Conservation (phyloP, 1,140 invertebrate genomes). For the Lineus longissimus region DNA sequence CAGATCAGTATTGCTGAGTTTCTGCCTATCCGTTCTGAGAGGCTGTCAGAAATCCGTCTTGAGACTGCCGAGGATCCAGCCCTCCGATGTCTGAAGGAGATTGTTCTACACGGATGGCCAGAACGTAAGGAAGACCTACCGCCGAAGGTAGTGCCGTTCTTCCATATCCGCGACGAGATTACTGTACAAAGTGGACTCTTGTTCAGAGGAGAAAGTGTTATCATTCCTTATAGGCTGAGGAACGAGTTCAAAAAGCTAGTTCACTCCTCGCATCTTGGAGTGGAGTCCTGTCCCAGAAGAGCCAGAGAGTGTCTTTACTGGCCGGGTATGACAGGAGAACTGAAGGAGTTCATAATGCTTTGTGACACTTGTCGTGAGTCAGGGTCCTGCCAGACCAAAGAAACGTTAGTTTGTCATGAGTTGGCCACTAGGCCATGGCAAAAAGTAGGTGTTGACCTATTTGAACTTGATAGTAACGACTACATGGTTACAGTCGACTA, state of each 20-base stretch:
- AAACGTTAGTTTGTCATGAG: not conserved
- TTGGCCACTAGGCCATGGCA: constrained; percentile 16
- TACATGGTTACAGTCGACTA: constrained; percentile 17
- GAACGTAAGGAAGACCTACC: no score
- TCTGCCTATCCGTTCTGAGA: no score
- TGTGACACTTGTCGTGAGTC: not conserved
- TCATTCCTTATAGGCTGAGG: not conserved
- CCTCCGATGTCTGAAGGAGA: no score
- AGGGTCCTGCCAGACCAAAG: not conserved
- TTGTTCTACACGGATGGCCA: no score
- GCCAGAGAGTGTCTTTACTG: no score
- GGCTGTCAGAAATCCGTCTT: no score
- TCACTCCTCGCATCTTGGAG: not conserved
- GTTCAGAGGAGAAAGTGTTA: not conserved
- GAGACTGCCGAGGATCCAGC: no score
- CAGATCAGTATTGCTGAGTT: no score
- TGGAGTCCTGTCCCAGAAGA: not conserved
- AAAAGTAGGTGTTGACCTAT: constrained; percentile 12
- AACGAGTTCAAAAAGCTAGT: not conserved
- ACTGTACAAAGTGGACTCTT: not conserved
- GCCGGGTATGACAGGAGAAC: no score
- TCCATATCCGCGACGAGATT: no score
- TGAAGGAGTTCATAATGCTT: no score
- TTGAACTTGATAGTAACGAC: constrained; percentile 10
- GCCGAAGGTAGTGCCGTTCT: no score